phyloP scores from a whole-genome alignment of 2,113 vertebrate species.

The Ginglymostoma cirratum region DNA sequence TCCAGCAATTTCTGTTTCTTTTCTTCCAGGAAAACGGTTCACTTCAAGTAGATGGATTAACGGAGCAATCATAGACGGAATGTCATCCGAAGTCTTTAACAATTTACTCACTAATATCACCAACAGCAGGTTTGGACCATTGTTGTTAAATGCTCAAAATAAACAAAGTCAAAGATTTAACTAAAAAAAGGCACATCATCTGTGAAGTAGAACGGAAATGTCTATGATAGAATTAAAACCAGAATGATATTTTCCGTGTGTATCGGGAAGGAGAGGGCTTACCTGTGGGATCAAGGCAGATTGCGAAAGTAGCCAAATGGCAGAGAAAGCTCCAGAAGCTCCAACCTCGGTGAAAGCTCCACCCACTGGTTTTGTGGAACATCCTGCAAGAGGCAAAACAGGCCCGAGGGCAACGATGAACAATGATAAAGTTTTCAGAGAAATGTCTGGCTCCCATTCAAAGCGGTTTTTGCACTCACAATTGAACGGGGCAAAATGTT shows the following conservation, averaged over 20 bases:
- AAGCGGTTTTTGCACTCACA: background rate
- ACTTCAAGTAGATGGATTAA: background rate
- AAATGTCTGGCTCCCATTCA: background rate
- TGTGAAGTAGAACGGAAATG: background rate
- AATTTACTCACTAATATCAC: background rate
- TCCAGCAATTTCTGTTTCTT: too few relatives aligned
- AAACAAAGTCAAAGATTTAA: background rate
- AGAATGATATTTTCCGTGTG: background rate
- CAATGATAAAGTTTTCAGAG: background rate
- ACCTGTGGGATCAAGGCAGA: constrained; percentile 61
- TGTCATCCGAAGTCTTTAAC: background rate
- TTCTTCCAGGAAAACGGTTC: background rate
- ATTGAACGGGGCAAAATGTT: background rate
- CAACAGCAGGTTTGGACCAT: background rate
- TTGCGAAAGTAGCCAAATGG: constrained; percentile 52
- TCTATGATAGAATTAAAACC: background rate
- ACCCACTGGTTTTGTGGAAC: constrained; percentile 55
- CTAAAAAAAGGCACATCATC: background rate
- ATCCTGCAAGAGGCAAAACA: constrained; percentile 59
- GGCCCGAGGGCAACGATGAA: background rate
- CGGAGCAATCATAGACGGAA: background rate
- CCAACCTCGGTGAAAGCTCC: constrained; percentile 68
- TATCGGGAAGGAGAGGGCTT: constrained; percentile 48
- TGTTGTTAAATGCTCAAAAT: background rate
- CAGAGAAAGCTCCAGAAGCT: constrained; percentile 58